Conservation (phyloP, 2,113 vertebrate genomes). For the Rhabdomys dilectus region DNA sequence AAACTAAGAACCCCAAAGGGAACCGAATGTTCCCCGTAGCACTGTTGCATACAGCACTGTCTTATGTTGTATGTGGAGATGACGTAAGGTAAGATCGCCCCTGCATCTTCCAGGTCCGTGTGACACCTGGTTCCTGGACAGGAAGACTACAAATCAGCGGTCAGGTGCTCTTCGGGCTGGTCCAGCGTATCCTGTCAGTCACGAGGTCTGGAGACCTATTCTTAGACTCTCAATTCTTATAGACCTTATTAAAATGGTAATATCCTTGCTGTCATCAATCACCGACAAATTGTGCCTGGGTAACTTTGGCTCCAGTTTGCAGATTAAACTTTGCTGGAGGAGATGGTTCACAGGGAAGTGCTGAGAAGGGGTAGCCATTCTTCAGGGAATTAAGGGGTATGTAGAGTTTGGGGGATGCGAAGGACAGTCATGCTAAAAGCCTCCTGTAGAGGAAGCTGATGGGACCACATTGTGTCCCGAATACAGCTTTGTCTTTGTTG, state of each 20-base stretch:
- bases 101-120: background rate
- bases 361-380: background rate
- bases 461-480: background rate
- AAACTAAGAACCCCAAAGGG: background rate
- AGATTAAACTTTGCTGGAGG: background rate
- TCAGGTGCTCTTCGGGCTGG: background rate
- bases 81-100: background rate
- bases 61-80: background rate
- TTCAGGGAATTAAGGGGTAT: background rate
- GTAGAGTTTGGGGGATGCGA: background rate
- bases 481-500: background rate
- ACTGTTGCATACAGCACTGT: background rate
- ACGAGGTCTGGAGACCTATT: background rate
- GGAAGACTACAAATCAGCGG: background rate
- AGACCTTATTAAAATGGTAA: conserved; percentile 53
- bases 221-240: conserved; percentile 51
- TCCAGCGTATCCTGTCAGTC: background rate
- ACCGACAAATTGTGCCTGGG: conserved; percentile 8
- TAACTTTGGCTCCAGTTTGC: conserved; percentile 14
- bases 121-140: background rate
- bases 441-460: background rate
- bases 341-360: conserved; percentile 19
- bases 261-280: conserved; percentile 39
- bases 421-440: background rate
- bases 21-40: background rate